Evolutionary conservation across 2,888 invertebrate genomes (phyloP), one percentile per base, ranked within the genome.

Genomic region (Nymphalis polychloros): DNA sequence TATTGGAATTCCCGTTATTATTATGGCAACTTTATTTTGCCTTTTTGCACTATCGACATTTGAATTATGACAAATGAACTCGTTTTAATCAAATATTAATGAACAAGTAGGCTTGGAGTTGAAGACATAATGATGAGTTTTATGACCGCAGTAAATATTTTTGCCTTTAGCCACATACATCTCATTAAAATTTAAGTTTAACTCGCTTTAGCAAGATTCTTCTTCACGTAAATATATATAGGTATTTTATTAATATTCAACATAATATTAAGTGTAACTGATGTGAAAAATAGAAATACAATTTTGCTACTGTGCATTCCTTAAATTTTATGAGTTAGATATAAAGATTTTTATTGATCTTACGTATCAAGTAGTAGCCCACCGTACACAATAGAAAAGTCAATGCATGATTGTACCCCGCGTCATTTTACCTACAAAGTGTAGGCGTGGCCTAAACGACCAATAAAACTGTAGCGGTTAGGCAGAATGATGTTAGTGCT

Each of bases 361-460:
- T 27, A 59, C 52, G 47, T 59, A 49, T 47, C 27, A 13, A 62
- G 47, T 55, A 20, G 31, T 49, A 16, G 23, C 23, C 52, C 53
- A 65, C 41, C 46, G 31, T 23, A 57, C 49, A 67, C 55, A 64
- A 64, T 68, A 68, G 57, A 64, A 64, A 68, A 64, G 60, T 67
- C 55, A 67, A 46, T 62, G 27, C 50, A 59, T 66, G 60, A 63
- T 47, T 50, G 61, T 70, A 67, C 50, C 23, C 62, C 53, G 60
- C 62, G 63, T 70, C 68, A 68, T 59, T 70, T 66, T 66, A 70
- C 69, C 72, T 69, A 72, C 67, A 63, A 64, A 67, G 63, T 64
- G 71, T 53, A 68, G 84, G 85, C 83, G 84, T 79, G 84, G 82
- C 73, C 70, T 73, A 67, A 72, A 73, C 78, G 77, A 77, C 84